phyloP scores from a whole-genome alignment of 2,797 vertebrate genomes.

The Anguilla obscura region DNA sequence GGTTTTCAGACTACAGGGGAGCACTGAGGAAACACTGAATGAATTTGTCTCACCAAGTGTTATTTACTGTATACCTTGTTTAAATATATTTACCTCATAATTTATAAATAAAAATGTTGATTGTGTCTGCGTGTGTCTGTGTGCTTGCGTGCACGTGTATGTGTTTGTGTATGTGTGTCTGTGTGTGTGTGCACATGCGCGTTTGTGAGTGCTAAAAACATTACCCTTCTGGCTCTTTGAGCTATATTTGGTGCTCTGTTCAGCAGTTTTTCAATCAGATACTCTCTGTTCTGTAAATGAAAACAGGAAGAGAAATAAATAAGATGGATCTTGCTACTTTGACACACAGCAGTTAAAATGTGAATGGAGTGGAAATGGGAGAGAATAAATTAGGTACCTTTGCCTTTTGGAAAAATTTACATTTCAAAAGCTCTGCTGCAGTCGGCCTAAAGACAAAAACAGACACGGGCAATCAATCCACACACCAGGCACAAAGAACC shows the following conservation, averaged over 20 bases:
- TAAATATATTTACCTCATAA: too few species aligned
- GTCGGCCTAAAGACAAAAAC: conserved; percentile 83
- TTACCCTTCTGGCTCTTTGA: conserved; percentile 95
- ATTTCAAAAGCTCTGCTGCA: conserved; percentile 97
- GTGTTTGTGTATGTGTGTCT: background rate
- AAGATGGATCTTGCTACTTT: background rate
- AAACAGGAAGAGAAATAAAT: conserved; percentile 44
- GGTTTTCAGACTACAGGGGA: too few species aligned
- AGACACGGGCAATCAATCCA: conserved; percentile 25
- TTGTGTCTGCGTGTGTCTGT: background rate
- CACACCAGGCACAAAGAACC: background rate
- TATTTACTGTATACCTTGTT: too few species aligned
- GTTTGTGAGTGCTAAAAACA: conserved; percentile 30
- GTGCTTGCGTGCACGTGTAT: background rate
- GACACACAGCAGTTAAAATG: background rate
- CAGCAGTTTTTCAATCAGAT: conserved; percentile 92
- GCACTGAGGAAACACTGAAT: too few species aligned
- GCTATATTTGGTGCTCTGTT: conserved; percentile 90
- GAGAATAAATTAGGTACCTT: conserved; percentile 80
- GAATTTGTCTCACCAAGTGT: too few species aligned
- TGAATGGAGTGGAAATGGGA: conserved; percentile 48
- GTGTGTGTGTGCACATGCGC: background rate
- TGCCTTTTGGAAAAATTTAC: conserved; percentile 99
- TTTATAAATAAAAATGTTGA: too few species aligned
- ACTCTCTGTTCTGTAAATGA: conserved; percentile 89